A percentile compares a stretch with the other conserved stretches of the same genome.
These are phyloP conservation scores for Muscidifurax raptorellus DNA, from an alignment of 1,140 invertebrate genomes.

Conservation along the genomic window DNA sequence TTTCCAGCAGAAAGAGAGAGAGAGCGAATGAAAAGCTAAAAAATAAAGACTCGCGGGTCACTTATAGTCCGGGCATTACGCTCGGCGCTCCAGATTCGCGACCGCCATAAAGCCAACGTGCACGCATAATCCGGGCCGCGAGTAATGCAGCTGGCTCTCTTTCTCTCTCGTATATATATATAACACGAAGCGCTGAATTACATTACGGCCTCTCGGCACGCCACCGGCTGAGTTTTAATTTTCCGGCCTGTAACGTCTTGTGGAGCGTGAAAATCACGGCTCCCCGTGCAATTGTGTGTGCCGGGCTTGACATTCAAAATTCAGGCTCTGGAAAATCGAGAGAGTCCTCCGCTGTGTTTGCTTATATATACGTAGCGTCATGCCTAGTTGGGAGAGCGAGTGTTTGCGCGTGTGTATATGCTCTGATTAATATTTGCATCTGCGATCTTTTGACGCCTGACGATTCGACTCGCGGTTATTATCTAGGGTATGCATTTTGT, in stretches of 20 bases:
- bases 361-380: neutral
- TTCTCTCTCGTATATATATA: neutral
- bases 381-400: neutral
- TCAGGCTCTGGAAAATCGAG: neutral
- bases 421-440: neutral
- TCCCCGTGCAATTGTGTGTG: too few relatives aligned
- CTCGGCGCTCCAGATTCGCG: neutral
- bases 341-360: too few relatives aligned
- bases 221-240: neutral
- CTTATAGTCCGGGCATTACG: neutral
- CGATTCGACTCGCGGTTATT: too few relatives aligned
- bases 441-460: too few relatives aligned
- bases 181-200: constrained; percentile 37
- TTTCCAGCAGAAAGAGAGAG: too few relatives aligned
- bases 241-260: neutral
- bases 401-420: neutral
- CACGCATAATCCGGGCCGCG: neutral
- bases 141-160: neutral
- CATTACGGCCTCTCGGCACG: constrained; percentile 12
- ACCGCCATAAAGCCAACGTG: neutral
- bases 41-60: neutral
- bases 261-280: neutral
- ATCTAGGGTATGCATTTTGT: too few relatives aligned
- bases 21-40: too few relatives aligned
- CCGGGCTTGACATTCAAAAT: neutral